Base-by-base conservation (phyloP, 2,113 vertebrate species). In the Isichthys henryi region DNA sequence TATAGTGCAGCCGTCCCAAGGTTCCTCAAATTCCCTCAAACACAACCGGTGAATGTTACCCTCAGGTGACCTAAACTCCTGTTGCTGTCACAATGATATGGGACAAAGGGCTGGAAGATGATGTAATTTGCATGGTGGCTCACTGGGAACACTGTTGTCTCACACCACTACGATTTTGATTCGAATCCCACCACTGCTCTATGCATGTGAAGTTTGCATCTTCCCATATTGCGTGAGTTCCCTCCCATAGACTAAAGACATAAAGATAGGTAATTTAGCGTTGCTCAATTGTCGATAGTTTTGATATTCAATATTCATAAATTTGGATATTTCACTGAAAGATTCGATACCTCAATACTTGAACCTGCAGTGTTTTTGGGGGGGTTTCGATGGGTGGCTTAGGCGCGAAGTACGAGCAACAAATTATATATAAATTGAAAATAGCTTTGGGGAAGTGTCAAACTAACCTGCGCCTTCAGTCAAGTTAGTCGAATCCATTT, bases 371-470 rank as follows among this genome's bases (percentile, higher is more conserved):
- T 23, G 23, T 27, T 85, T 13, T 27, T 31, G n/a, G n/a, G 31
- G 10, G 27, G 27, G 11, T 70, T 70, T 70, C 3, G 23, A 21
- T 49, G 82, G 45, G 21, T 85, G 39, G 11, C 9, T 45, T 49
- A 23, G 46, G n/a, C 3, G 46, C 46, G 46, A n/a, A 85, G n/a
- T 9, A 49, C 82, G 10, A 85, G 46, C 17, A 9, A 46, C 21
- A n/a, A 15, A n/a, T 46, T 46, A n/a, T 85, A n/a, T 85, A 10
- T 48, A 48, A 48, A 48, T 13, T 46, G 82, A 85, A 85, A 85
- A 85, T 85, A 49, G 43, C 45, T 85, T 84, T 85, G 21, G 46
- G 82, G 82, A 85, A 85, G 82, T 85, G 82, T 85, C n/a, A 85
- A 27, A 23, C 35, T 80, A 43, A 80, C 23, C 23, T 85, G 83